Percentiles rank a stretch among this genome's conserved stretches.
These are phyloP conservation scores for Thymelicus lineola DNA, from an alignment of 2,888 invertebrate genomes.

Conservation along the genomic window DNA sequence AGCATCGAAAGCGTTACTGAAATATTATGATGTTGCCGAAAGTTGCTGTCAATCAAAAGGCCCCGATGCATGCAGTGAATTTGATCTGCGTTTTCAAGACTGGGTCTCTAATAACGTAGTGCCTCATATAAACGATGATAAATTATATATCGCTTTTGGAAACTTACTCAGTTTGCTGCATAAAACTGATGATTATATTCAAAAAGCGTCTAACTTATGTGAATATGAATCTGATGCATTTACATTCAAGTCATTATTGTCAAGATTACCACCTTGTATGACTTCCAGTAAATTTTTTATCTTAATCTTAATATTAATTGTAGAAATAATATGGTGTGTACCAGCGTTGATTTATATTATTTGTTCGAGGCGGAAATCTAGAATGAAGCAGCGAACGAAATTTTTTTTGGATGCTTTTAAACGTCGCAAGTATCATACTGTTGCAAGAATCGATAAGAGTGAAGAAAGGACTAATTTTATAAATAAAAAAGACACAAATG, in stretches of 20 bases:
- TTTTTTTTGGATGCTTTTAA: constrained; percentile 22
- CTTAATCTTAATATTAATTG: constrained; percentile 56
- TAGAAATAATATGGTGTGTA: constrained; percentile 71
- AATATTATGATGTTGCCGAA: constrained; percentile 83
- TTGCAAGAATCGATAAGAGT: constrained; percentile 11
- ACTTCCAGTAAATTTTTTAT: constrained; percentile 60
- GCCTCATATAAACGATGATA: constrained; percentile 85
- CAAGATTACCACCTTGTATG: constrained; percentile 46
- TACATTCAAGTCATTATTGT: constrained; percentile 31
- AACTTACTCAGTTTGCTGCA: constrained; percentile 72
- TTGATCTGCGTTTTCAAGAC: constrained; percentile 79
- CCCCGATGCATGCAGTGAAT: constrained; percentile 64
- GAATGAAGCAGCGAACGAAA: constrained; percentile 1
- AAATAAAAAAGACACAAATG: constrained; percentile 1
- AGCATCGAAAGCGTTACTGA: constrained; percentile 72
- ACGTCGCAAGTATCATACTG: constrained; percentile 15
- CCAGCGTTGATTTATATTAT: constrained; percentile 48
- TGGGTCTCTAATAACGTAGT: constrained; percentile 82
- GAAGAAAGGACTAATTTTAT: neutral
- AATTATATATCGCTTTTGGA: constrained; percentile 85
- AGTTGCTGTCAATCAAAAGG: constrained; percentile 76
- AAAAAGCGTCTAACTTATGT: constrained; percentile 39
- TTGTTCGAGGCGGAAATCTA: constrained; percentile 40
- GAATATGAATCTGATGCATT: constrained; percentile 32
- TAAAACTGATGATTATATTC: constrained; percentile 46